These are phyloP conservation scores for Tachyglossus aculeatus DNA, from an alignment of 2,797 vertebrate genomes.

Conservation along the genomic window DNA sequence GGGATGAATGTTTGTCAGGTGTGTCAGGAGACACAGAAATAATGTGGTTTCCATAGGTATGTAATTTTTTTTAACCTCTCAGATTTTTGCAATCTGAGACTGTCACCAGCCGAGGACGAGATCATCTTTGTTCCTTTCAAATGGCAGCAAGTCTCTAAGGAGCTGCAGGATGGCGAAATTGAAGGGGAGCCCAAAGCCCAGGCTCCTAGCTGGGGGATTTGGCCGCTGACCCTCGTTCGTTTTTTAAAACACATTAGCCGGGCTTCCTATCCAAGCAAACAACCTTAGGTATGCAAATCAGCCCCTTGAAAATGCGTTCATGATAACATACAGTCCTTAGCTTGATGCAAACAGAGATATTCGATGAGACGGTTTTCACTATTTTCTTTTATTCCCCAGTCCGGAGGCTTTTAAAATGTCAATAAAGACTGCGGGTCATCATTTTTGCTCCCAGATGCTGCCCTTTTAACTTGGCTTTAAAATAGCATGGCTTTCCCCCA, in stretches of 20 bases:
- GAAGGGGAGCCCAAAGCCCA: conserved; percentile 16
- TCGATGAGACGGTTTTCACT: no score
- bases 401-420: no score
- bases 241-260: not conserved
- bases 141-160: conserved; percentile 2
- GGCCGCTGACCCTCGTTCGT: conserved; percentile 3
- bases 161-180: conserved; percentile 9
- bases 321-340: no score
- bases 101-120: not conserved
- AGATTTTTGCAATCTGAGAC: not conserved
- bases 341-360: no score
- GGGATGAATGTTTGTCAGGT: not conserved
- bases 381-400: no score
- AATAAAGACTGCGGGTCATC: no score
- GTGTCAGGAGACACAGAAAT: not conserved
- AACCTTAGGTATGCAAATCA: not conserved
- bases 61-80: not conserved
- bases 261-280: not conserved
- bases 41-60: not conserved
- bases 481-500: no score
- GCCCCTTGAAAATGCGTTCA: not conserved
- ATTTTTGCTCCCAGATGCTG: no score
- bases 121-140: not conserved
- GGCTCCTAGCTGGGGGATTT: not conserved
- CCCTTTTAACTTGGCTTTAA: no score